These are phyloP conservation scores for Hirtodrosophila trivittata DNA, from an alignment of 2,888 invertebrate species.

Conservation along the genomic window DNA sequence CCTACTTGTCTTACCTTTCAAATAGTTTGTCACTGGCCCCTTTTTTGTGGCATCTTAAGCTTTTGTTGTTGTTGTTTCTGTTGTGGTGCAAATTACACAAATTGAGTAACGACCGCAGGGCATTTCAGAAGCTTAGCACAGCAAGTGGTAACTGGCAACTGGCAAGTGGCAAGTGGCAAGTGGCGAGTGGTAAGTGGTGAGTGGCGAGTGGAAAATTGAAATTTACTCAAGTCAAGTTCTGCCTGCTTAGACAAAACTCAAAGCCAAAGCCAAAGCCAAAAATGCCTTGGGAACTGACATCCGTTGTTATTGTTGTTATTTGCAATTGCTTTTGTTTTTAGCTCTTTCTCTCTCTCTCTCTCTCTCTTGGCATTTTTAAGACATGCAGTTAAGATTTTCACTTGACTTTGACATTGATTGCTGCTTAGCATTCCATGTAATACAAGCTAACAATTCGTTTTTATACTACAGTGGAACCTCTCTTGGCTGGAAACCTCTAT, in stretches of 20 bases:
- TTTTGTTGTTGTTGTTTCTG: conserved; percentile 17
- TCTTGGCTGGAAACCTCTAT: no score
- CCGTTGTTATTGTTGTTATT: no score
- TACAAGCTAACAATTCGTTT: no score
- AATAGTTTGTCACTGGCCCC: conserved; percentile 12
- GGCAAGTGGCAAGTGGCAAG: conserved; percentile 9
- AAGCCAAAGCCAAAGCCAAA: conserved; percentile 7
- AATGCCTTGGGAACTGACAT: no score
- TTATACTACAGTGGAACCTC: no score
- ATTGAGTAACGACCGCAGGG: conserved; percentile 55
- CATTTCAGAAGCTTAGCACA: conserved; percentile 30
- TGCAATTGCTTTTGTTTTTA: no score
- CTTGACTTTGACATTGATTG: no score
- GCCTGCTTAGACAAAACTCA: conserved; percentile 8
- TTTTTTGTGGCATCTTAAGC: conserved; percentile 16
- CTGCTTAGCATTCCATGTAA: no score
- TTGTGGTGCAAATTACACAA: conserved; percentile 49
- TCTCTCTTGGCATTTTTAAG: no score
- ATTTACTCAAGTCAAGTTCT: conserved; percentile 20
- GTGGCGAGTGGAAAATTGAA: conserved; percentile 25
- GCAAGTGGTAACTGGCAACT: conserved; percentile 20
- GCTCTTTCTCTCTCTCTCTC: no score
- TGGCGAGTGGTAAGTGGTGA: conserved; percentile 5
- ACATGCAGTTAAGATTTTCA: no score
- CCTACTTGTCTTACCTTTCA: conserved; percentile 11